Evolutionary conservation across 2,888 invertebrate genomes (phyloP).

Genomic region (Oscheius sp.): DNA sequence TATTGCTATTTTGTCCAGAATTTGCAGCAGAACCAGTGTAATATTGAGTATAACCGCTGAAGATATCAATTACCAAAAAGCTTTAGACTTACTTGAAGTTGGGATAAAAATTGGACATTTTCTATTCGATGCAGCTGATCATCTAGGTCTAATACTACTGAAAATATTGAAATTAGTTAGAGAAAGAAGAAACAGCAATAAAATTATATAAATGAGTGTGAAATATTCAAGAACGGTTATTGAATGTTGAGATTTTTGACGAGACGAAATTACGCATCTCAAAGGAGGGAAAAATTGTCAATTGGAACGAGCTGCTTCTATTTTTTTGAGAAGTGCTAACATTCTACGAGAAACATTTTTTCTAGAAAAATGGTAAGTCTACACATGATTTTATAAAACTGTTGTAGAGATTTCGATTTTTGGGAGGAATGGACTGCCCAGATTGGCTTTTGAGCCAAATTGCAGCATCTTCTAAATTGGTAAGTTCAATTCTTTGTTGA

Average conservation of each 20-base stretch:
- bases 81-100: constrained; percentile 4
- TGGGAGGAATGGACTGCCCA: constrained; percentile 61
- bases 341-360: background rate
- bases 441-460: constrained; percentile 63
- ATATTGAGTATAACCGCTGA: constrained; percentile 20
- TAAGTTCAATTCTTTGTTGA: constrained; percentile 30
- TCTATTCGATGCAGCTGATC: background rate
- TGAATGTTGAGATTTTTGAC: background rate
- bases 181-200: background rate
- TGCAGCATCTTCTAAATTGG: constrained; percentile 58
- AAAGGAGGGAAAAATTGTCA: background rate
- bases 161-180: no score
- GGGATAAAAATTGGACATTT: constrained; percentile 24
- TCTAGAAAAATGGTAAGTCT: constrained; percentile 1
- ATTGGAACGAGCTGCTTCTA: background rate
- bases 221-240: no score
- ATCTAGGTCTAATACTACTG: no score
- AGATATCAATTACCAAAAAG: background rate
- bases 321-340: background rate
- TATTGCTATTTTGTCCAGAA: background rate
- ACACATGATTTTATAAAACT: background rate
- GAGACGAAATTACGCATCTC: background rate
- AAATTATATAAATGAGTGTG: background rate
- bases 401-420: constrained; percentile 58
- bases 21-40: background rate